Base-by-base conservation (phyloP, 2,888 invertebrate genomes). In the Plemyria rubiginata region DNA sequence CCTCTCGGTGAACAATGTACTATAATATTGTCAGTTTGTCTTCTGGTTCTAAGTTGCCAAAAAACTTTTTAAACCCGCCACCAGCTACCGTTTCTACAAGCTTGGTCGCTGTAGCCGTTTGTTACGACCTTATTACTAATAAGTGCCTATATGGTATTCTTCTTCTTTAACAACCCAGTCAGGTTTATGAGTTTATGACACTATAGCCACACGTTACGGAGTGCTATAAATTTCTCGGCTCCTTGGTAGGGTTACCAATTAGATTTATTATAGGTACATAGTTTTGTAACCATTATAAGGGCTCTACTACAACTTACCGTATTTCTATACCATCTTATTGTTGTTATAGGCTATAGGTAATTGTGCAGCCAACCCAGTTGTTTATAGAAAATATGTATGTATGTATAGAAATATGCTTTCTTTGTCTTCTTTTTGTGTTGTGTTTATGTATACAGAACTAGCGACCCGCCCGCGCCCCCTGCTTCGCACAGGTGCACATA, bases 81-180 rank as follows among this genome's bases (percentile, higher is more conserved):
- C 7, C 32, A 32, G 32, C 32, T 32, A 7, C 1, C 32, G 32
- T 3, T 8, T 32, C 32, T 32, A 32, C 32, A 8, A 22, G 22
- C 22, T 22, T 2, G 1, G 22, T 38, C 11, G 11, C 11, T 38
- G 11, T 11, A 32, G 32, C 8, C 32, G 9, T 38, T 2, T 38
- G 36, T 36, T 7, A 38, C 36, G 36, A 11, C 36, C 36, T 38
- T 38, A 32, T 6, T 32, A 32, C 32, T 32, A 32, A 32, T 22
- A 38, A 0, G 22, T 48, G 28, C 46, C 45, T 54, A 36, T 38
- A 22, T 40, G 29, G 13, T 36, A 54, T 52, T 48, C 48, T 54
- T 48, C 48, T 54, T 45, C 58, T 60, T 55, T 64, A 60, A 60
- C 52, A 67, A 57, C 54, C 57, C 50, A 62, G 63, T 67, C 65